Evolutionary conservation across 2,888 invertebrate genomes (phyloP).

Genomic region (Drosophila koepferae): DNA sequence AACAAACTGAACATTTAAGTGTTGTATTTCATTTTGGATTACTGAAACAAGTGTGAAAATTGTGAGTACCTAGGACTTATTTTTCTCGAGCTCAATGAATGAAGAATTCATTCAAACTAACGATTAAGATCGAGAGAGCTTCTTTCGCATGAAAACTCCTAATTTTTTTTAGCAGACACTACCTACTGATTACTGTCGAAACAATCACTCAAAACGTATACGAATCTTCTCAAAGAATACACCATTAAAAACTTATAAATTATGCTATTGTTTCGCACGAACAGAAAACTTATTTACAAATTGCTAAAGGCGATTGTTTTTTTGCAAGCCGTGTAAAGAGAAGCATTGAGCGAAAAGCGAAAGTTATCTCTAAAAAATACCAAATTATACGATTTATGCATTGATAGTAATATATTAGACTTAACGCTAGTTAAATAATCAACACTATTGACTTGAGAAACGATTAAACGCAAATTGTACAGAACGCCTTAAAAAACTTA

Average conservation of each 20-base stretch:
- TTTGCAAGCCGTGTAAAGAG: conserved; percentile 48
- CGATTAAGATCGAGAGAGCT: conserved; percentile 58
- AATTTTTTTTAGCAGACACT: conserved; percentile 53
- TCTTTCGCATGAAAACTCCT: conserved; percentile 50
- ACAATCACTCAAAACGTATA: conserved; percentile 82
- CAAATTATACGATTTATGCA: conserved; percentile 74
- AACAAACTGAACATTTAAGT: conserved; percentile 74
- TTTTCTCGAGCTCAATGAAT: conserved; percentile 42
- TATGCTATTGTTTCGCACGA: conserved; percentile 73
- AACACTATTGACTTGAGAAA: conserved; percentile 75
- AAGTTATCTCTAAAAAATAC: conserved; percentile 70
- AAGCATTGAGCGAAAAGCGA: conserved; percentile 45
- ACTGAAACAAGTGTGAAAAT: conserved; percentile 18
- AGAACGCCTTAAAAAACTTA: conserved; percentile 74
- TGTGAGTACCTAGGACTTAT: conserved; percentile 51
- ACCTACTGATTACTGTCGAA: conserved; percentile 66
- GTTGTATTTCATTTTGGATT: conserved; percentile 56
- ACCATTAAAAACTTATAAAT: conserved; percentile 29
- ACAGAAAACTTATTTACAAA: conserved; percentile 71
- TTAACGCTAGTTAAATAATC: conserved; percentile 77
- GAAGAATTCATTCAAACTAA: conserved; percentile 12
- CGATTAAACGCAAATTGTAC: conserved; percentile 78
- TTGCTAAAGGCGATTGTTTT: conserved; percentile 56
- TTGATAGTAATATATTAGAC: conserved; percentile 76
- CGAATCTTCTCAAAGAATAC: conserved; percentile 81